phyloP scores from a whole-genome alignment of 1,140 invertebrate species.

The Drosophila tsacasi region DNA sequence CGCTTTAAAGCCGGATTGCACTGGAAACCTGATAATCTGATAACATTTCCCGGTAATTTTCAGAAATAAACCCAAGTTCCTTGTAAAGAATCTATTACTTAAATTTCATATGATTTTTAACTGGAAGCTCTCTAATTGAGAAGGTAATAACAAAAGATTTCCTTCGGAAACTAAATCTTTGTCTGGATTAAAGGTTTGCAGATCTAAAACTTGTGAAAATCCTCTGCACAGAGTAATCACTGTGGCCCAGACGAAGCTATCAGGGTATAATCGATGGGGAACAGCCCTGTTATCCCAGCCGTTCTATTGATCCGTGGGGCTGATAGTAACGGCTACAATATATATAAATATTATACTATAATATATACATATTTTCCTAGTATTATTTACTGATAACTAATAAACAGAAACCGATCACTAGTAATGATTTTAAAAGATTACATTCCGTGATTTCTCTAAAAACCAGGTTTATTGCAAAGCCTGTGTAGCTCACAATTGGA shows the following conservation, averaged over 20 bases:
- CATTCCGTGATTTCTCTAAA: not conserved
- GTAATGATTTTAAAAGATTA: not conserved
- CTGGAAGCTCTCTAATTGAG: not conserved
- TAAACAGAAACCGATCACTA: not conserved
- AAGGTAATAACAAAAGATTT: not conserved
- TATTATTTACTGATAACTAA: not conserved
- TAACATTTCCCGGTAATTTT: not conserved
- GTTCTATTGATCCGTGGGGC: not conserved
- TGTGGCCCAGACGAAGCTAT: constrained; percentile 5
- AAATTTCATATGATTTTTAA: too few species aligned
- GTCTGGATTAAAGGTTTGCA: not conserved
- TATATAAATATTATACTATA: not conserved
- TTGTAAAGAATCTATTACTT: not conserved
- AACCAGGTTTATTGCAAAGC: not conserved
- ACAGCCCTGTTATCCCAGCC: not conserved
- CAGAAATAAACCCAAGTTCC: not conserved
- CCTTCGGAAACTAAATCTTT: not conserved
- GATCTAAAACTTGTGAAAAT: not conserved
- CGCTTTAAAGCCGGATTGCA: not conserved
- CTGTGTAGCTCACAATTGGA: not conserved
- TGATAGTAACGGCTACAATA: not conserved
- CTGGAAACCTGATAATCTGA: not conserved
- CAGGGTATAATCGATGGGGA: not conserved
- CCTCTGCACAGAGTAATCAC: not conserved
- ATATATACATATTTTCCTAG: not conserved